Conservation (phyloP, 1,140 invertebrate species). For the Bombus cullumanus region DNA sequence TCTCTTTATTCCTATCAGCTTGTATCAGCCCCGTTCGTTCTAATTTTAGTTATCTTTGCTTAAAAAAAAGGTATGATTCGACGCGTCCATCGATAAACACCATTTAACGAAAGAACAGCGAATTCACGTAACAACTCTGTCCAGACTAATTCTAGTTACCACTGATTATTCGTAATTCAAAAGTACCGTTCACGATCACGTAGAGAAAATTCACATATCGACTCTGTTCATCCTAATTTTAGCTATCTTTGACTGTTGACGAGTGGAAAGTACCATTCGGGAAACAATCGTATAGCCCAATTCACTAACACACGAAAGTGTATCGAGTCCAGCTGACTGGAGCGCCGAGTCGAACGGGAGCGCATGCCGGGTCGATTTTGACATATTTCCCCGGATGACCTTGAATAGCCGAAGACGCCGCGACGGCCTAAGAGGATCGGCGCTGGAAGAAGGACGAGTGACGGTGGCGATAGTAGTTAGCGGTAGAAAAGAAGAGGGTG, state of each 20-base stretch:
- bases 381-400: conserved; percentile 70
- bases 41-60: no score
- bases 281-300: not conserved
- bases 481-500: conserved; percentile 53
- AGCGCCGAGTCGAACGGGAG: not conserved
- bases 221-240: not conserved
- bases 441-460: conserved; percentile 72
- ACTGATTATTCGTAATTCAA: not conserved
- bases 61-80: no score
- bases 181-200: not conserved
- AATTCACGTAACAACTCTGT: not conserved
- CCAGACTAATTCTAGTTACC: not conserved
- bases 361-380: conserved; percentile 64
- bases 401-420: conserved; percentile 70
- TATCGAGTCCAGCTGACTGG: not conserved
- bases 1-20: no score
- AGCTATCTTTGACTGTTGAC: not conserved
- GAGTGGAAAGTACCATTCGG: not conserved
- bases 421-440: conserved; percentile 50
- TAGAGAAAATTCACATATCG: not conserved
- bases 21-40: no score
- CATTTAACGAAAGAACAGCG: no score
- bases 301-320: not conserved
- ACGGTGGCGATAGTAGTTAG: conserved; percentile 68
- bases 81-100: no score